Conservation (phyloP, 2,888 invertebrate species). For the Listrodromus nycthemerus region DNA sequence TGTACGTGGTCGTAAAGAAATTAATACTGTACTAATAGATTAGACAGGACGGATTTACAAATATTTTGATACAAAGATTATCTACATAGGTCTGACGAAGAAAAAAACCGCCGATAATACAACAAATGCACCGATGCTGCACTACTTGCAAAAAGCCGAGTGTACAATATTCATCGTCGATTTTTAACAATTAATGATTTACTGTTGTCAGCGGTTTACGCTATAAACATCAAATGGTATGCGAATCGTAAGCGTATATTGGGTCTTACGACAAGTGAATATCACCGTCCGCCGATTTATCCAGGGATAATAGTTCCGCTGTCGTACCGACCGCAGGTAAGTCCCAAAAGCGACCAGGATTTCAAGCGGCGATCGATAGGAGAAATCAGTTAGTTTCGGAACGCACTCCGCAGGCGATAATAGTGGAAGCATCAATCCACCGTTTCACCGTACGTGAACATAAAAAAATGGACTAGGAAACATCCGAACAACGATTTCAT, state of each 20-base stretch:
- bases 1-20: no score
- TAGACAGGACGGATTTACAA: no score
- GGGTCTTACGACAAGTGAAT: slow-evolving; percentile 27
- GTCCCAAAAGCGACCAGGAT: neutral
- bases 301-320: slow-evolving; percentile 20
- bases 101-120: no score
- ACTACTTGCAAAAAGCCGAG: no score
- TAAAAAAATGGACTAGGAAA: neutral
- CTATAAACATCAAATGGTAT: neutral
- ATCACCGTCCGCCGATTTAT: slow-evolving; percentile 32
- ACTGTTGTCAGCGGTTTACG: no score
- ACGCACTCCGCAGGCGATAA: neutral
- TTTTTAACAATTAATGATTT: no score
- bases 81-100: no score
- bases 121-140: no score
- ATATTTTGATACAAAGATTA: no score
- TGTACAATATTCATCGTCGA: no score
- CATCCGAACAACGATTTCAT: neutral
- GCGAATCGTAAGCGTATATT: neutral
- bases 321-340: slow-evolving; percentile 35
- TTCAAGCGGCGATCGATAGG: slow-evolving; percentile 1
- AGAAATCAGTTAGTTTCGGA: slow-evolving; percentile 12
- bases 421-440: neutral
- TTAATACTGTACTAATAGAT: no score
- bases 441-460: neutral